Evolutionary conservation across 2,797 vertebrate genomes (phyloP).

Genomic region (Chaetodon trifasciatus): DNA sequence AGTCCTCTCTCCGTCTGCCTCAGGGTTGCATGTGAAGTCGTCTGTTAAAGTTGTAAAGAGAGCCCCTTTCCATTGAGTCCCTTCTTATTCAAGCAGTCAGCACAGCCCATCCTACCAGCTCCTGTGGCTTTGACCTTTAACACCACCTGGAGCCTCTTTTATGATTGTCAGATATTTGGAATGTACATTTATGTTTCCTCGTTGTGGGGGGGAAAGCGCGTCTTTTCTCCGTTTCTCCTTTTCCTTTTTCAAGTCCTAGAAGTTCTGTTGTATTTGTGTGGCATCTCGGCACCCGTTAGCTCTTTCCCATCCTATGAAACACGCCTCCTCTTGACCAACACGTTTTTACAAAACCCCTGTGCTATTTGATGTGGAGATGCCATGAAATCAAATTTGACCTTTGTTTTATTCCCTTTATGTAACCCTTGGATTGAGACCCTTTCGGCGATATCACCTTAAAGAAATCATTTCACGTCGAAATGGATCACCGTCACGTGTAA

Average conservation of each 20-base stretch:
- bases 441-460: conserved; percentile 53
- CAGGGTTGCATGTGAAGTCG: conserved; percentile 84
- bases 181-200: conserved; percentile 75
- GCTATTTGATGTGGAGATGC: conserved; percentile 55
- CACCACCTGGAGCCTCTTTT: conserved; percentile 65
- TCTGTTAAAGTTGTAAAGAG: conserved; percentile 68
- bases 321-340: conserved; percentile 36
- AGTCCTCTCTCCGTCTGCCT: conserved; percentile 80
- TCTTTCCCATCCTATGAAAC: conserved; percentile 18
- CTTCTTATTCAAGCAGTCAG: conserved; percentile 34
- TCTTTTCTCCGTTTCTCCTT: conserved; percentile 7
- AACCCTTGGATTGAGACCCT: conserved; percentile 52
- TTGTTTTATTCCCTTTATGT: conserved; percentile 25
- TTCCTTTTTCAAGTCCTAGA: neutral
- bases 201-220: conserved; percentile 19
- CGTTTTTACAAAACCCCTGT: conserved; percentile 34
- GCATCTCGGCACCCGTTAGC: conserved; percentile 41
- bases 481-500: conserved; percentile 71
- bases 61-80: conserved; percentile 50
- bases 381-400: conserved; percentile 40
- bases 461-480: conserved; percentile 69
- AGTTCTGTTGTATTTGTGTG: conserved; percentile 23
- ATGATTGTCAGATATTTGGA: conserved; percentile 83
- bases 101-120: conserved; percentile 44
- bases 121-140: conserved; percentile 62